phyloP scores from a whole-genome alignment of 2,888 invertebrate species.

The Xestobium rufovillosum region DNA sequence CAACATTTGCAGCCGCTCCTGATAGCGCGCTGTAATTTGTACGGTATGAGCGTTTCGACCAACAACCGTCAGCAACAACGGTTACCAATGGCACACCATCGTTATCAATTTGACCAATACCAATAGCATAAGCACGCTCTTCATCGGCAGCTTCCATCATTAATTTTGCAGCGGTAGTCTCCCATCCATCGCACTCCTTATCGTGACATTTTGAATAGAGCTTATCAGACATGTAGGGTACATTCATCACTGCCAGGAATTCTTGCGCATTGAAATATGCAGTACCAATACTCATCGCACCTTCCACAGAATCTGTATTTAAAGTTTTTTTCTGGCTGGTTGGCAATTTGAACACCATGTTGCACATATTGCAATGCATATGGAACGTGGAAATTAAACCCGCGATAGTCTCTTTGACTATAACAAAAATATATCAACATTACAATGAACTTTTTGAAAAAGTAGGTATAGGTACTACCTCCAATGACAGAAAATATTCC shows the following conservation, averaged over 20 bases:
- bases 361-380: slow-evolving; percentile 5
- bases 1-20: slow-evolving; percentile 13
- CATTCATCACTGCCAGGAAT: not conserved
- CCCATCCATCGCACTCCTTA: slow-evolving; percentile 1
- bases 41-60: too few relatives aligned
- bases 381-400: not conserved
- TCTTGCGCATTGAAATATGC: not conserved
- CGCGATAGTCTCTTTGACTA: not conserved
- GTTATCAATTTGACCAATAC: not conserved
- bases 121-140: slow-evolving; percentile 4
- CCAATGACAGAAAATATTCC: too few relatives aligned
- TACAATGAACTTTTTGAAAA: too few relatives aligned
- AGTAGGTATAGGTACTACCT: too few relatives aligned
- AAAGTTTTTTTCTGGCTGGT: slow-evolving; percentile 1
- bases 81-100: slow-evolving; percentile 3
- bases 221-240: slow-evolving; percentile 2
- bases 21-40: slow-evolving; percentile 25
- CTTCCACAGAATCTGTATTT: not conserved
- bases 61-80: not conserved
- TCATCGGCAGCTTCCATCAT: slow-evolving; percentile 6
- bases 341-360: not conserved
- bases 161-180: slow-evolving; percentile 3
- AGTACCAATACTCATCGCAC: slow-evolving; percentile 2
- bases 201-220: slow-evolving; percentile 4
- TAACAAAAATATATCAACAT: too few relatives aligned